Evolutionary conservation across 2,797 vertebrate species (phyloP).

Genomic region (Trematomus bernacchii): DNA sequence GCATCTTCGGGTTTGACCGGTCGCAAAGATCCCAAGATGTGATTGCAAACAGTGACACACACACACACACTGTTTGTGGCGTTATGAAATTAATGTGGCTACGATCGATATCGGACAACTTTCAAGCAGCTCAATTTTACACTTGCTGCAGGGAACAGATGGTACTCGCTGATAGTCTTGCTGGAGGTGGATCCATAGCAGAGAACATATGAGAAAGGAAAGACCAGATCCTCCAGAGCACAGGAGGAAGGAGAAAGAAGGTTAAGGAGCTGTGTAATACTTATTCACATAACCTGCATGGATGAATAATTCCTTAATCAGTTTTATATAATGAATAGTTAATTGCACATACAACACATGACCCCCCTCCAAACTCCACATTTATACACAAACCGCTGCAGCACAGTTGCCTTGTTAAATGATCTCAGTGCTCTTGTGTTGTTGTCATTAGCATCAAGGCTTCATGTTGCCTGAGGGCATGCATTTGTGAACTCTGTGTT

Average conservation of each 20-base stretch:
- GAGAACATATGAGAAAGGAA: constrained; percentile 51
- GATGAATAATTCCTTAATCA: constrained; percentile 75
- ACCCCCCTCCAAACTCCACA: constrained; percentile 47
- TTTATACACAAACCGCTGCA: constrained; percentile 53
- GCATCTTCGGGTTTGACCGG: constrained; percentile 34
- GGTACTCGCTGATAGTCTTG: constrained; percentile 75
- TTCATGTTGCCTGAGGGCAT: constrained; percentile 60
- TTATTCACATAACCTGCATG: constrained; percentile 63
- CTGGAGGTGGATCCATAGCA: constrained; percentile 69
- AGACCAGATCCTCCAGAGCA: constrained; percentile 52
- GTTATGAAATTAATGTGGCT: constrained; percentile 78
- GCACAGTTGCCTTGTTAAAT: constrained; percentile 35
- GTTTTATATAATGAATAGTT: constrained; percentile 77
- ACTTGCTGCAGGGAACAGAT: constrained; percentile 82
- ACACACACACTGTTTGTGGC: constrained; percentile 46
- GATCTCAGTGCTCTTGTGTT: constrained; percentile 42
- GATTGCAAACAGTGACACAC: constrained; percentile 64
- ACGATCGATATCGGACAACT: constrained; percentile 77
- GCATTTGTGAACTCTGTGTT: constrained; percentile 65
- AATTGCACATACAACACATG: constrained; percentile 70
- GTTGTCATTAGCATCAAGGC: constrained; percentile 64
- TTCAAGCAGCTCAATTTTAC: constrained; percentile 82
- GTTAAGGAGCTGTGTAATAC: constrained; percentile 56
- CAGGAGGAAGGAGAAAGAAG: constrained; percentile 44
- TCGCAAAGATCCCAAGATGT: constrained; percentile 56